Evolutionary conservation across 2,113 vertebrate genomes (phyloP).

Genomic region (Narcine bancroftii): DNA sequence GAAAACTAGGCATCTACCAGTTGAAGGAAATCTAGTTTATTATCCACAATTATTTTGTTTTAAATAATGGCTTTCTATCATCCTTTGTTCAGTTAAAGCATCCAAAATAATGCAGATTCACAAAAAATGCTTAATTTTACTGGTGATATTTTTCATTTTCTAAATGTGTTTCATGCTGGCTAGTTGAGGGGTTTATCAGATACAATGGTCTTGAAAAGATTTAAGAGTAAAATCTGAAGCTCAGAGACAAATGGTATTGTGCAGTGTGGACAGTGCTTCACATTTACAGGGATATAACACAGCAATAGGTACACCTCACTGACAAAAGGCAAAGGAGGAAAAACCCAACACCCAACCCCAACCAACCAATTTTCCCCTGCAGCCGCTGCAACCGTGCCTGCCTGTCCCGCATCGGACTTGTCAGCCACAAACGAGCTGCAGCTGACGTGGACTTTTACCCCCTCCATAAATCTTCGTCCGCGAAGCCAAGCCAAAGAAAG

Average conservation of each 20-base stretch:
- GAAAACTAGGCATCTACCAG: not conserved
- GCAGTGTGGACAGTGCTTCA: not conserved
- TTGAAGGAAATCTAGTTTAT: not conserved
- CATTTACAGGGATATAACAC: not conserved
- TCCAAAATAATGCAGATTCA: not conserved
- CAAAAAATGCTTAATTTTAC: not conserved
- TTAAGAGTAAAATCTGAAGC: not conserved
- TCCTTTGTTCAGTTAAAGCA: conserved; percentile 9
- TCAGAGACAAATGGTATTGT: not conserved
- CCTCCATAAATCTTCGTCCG: too few species aligned
- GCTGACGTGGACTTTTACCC: too few species aligned
- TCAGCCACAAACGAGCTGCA: too few species aligned
- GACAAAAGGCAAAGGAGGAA: not conserved
- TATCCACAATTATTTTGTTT: conserved; percentile 14
- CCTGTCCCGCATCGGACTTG: too few species aligned
- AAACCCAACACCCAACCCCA: too few species aligned
- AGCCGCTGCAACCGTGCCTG: too few species aligned
- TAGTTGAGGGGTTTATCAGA: not conserved
- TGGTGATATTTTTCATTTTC: not conserved
- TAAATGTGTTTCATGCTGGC: not conserved
- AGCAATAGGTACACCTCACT: not conserved
- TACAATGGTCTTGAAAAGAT: not conserved
- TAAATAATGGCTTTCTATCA: not conserved
- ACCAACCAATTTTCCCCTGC: too few species aligned
- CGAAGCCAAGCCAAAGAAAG: too few species aligned